These are phyloP conservation scores for Malacoraja senta DNA, from an alignment of 2,797 vertebrate genomes.

Conservation along the genomic window DNA sequence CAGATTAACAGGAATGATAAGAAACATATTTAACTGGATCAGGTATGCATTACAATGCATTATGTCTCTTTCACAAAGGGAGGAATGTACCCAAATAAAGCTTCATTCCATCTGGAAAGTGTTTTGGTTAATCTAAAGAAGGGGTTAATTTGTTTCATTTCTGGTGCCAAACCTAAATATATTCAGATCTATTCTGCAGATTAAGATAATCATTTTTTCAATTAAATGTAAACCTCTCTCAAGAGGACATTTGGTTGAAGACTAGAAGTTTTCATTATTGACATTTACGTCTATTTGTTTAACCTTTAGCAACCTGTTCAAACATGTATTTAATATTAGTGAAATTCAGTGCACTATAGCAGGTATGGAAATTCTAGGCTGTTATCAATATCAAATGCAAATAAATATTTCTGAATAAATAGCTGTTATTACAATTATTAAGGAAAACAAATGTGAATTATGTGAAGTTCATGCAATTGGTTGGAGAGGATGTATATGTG, in stretches of 20 bases:
- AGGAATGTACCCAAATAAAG: background rate
- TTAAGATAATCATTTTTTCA: constrained; percentile 22
- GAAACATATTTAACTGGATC: background rate
- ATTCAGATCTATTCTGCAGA: constrained; percentile 37
- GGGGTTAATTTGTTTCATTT: constrained; percentile 12
- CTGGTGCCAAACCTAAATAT: constrained; percentile 1
- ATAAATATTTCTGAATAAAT: background rate
- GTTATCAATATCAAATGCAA: background rate
- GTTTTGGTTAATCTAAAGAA: background rate
- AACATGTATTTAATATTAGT: constrained; percentile 1
- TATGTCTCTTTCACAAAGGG: background rate
- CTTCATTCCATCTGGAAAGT: background rate
- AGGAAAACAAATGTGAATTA: constrained; percentile 12
- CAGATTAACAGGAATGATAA: background rate
- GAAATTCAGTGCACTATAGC: background rate
- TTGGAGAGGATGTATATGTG: background rate
- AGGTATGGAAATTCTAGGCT: constrained; percentile 1
- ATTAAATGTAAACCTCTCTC: constrained; percentile 12
- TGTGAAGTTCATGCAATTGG: background rate
- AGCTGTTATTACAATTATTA: constrained; percentile 16
- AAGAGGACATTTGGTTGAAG: constrained; percentile 31
- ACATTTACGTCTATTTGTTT: constrained; percentile 36
- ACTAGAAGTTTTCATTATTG: constrained; percentile 28
- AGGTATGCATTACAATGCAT: too few species aligned
- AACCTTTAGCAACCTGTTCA: constrained; percentile 34